Evolutionary conservation across 92 coral and sea anemone genomes (phyloP).

Genomic region (Porites cylindrica): DNA sequence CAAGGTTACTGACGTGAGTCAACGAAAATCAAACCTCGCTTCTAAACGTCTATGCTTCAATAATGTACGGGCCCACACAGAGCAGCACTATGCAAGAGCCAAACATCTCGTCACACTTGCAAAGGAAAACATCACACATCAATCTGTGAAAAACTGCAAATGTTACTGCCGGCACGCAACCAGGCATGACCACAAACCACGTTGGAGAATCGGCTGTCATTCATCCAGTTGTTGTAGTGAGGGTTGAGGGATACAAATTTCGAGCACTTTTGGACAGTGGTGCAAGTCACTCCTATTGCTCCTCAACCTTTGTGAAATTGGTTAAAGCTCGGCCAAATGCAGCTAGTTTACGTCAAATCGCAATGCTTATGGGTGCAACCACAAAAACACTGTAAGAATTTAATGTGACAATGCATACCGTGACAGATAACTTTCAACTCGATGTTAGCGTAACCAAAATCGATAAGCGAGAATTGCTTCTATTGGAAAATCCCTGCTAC

Average conservation of each 20-base stretch:
- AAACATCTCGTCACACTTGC: conserved; percentile 53
- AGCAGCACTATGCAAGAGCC: conserved; percentile 51
- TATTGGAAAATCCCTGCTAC: conserved; percentile 62
- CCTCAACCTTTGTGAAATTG: conserved; percentile 60
- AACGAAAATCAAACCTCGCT: conserved; percentile 19
- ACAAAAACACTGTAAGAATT: conserved; percentile 64
- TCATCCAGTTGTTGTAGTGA: conserved; percentile 55
- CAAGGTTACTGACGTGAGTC: conserved; percentile 20
- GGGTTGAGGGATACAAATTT: conserved; percentile 41
- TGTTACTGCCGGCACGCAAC: not conserved
- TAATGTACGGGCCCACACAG: conserved; percentile 52
- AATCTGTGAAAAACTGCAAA: conserved; percentile 46
- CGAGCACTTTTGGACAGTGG: conserved; percentile 71
- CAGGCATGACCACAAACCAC: conserved; percentile 45
- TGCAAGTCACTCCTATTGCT: conserved; percentile 58
- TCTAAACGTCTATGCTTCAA: conserved; percentile 53
- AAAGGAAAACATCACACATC: conserved; percentile 53
- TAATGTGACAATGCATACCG: conserved; percentile 41
- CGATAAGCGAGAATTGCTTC: conserved; percentile 48
- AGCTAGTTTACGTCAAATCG: conserved; percentile 50
- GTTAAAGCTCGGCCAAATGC: conserved; percentile 56
- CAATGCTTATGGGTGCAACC: conserved; percentile 61
- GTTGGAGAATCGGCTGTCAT: conserved; percentile 31
- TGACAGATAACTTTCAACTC: conserved; percentile 44
- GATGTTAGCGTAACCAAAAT: conserved; percentile 46